Evolutionary conservation across 2,888 invertebrate species (phyloP).

Genomic region (Trissolcus japonicus): DNA sequence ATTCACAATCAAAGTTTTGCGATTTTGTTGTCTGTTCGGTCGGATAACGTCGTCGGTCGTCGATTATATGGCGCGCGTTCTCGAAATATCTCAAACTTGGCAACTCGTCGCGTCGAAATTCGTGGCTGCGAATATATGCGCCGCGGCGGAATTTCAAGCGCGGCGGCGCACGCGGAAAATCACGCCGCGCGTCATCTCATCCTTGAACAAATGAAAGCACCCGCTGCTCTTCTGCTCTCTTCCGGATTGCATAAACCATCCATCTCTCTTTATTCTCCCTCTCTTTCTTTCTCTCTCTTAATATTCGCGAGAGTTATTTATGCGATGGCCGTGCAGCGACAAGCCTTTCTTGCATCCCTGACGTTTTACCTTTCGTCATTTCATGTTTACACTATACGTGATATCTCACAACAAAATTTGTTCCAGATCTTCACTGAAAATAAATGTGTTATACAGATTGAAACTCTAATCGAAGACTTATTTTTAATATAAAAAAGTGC

Average conservation of each 20-base stretch:
- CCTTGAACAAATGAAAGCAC: conserved; percentile 37
- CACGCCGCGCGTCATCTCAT: conserved; percentile 22
- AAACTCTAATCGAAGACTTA: too few relatives aligned
- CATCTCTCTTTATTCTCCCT: conserved; percentile 48
- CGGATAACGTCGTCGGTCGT: conserved; percentile 14
- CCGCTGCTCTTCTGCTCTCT: conserved; percentile 42
- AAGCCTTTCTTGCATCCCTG: too few relatives aligned
- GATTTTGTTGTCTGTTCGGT: background rate
- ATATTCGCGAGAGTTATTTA: conserved; percentile 57
- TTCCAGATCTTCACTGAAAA: too few relatives aligned
- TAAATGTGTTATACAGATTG: too few relatives aligned
- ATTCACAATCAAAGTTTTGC: too few relatives aligned
- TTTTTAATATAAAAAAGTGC: too few relatives aligned
- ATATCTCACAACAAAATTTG: too few relatives aligned
- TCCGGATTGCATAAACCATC: conserved; percentile 59
- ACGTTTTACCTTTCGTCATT: too few relatives aligned
- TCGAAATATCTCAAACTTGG: conserved; percentile 35
- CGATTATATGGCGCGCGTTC: conserved; percentile 22
- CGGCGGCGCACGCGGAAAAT: conserved; percentile 27
- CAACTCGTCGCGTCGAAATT: conserved; percentile 36
- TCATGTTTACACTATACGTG: conserved; percentile 5
- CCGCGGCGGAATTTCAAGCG: conserved; percentile 8
- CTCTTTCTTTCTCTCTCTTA: conserved; percentile 3
- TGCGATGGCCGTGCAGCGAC: conserved; percentile 46
- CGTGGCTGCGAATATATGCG: conserved; percentile 30